Percentiles rank a stretch among this genome's conserved stretches.
Evolutionary conservation across 2,113 vertebrate genomes (phyloP).

Genomic region (Lethenteron reissneri): DNA sequence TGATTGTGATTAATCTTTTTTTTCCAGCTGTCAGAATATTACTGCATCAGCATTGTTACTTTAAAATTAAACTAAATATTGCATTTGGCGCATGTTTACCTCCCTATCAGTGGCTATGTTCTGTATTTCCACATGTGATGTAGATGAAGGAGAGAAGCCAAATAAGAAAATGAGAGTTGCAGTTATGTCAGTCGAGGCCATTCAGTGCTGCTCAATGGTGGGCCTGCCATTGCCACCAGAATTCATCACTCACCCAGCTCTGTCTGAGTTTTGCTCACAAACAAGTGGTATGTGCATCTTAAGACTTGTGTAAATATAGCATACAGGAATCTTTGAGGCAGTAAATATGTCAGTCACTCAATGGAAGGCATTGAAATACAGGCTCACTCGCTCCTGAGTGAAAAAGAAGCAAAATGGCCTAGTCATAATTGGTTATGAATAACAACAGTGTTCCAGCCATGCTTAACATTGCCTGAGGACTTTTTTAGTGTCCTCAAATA

Average conservation of each 20-base stretch:
- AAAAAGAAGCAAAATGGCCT: too few species aligned
- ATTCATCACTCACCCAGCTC: neutral
- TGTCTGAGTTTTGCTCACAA: constrained; percentile 3
- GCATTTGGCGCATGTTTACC: neutral
- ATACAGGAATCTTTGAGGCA: neutral
- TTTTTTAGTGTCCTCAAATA: too few species aligned
- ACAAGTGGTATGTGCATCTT: constrained; percentile 6
- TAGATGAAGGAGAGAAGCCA: neutral
- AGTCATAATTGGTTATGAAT: too few species aligned
- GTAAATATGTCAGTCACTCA: neutral
- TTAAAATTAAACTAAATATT: neutral
- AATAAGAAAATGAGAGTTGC: neutral
- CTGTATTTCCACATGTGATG: constrained; percentile 6
- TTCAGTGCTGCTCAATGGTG: neutral
- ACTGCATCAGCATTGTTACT: neutral
- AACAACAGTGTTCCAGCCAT: too few species aligned
- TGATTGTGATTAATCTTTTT: neutral
- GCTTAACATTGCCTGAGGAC: too few species aligned
- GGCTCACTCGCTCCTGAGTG: too few species aligned
- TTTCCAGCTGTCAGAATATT: neutral
- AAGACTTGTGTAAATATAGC: too few species aligned
- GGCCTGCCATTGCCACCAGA: neutral
- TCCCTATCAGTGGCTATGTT: constrained; percentile 1
- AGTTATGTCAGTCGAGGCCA: too few species aligned
- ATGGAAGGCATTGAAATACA: neutral